Conservation (phyloP, 2,113 vertebrate species). For the Anhinga anhinga region DNA sequence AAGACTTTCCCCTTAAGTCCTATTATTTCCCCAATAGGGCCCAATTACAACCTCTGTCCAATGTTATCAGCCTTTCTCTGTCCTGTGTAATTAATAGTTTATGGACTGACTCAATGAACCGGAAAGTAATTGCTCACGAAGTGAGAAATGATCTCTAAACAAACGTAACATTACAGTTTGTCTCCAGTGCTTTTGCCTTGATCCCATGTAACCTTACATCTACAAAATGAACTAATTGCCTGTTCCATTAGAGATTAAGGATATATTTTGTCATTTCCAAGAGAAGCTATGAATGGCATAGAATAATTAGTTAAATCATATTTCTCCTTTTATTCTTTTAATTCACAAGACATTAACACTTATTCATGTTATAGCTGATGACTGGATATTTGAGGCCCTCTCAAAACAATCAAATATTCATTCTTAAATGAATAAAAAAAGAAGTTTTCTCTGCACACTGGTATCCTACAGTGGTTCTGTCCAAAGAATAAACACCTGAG, state of each 20-base stretch:
- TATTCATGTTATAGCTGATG: not conserved
- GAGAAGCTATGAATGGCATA: not conserved
- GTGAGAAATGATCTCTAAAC: not conserved
- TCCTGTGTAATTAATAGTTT: not conserved
- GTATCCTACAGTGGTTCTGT: not conserved
- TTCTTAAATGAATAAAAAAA: not conserved
- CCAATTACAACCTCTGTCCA: not conserved
- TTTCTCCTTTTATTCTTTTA: not conserved
- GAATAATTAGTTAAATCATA: not conserved
- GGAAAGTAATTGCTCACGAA: not conserved
- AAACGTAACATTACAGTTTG: not conserved
- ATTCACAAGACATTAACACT: not conserved
- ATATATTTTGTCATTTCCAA: not conserved
- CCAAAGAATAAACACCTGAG: not conserved
- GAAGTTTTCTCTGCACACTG: not conserved
- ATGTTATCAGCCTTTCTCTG: not conserved
- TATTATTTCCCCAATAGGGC: not conserved
- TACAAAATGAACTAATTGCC: not conserved
- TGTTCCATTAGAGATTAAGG: not conserved
- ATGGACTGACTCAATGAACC: not conserved
- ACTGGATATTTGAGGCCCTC: not conserved
- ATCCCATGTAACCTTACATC: not conserved
- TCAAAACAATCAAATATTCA: not conserved
- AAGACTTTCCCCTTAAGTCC: not conserved
- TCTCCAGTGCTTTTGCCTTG: not conserved